A percentile compares a stretch with the other conserved stretches of the same genome.
These are phyloP conservation scores for Erebia palarica DNA, from an alignment of 2,888 invertebrate genomes.

Conservation along the genomic window DNA sequence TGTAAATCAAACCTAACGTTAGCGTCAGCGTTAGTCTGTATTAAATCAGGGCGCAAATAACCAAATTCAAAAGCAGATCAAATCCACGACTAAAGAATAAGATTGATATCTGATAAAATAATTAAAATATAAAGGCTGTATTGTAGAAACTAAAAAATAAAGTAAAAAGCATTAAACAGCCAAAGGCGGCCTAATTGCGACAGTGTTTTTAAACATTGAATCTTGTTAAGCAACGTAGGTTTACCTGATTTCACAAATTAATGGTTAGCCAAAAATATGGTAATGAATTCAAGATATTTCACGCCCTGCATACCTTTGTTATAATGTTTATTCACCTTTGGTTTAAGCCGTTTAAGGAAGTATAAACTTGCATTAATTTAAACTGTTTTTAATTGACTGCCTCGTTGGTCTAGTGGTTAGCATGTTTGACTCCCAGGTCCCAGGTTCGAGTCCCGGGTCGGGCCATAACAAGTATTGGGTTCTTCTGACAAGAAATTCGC, in stretches of 20 bases:
- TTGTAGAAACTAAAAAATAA: not conserved
- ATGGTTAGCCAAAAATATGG: not conserved
- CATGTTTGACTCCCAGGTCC: too few relatives aligned
- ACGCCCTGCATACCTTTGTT: not conserved
- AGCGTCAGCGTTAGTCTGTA: too few relatives aligned
- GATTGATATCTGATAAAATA: not conserved
- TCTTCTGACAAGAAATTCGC: too few relatives aligned
- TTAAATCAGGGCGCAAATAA: too few relatives aligned
- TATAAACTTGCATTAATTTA: too few relatives aligned
- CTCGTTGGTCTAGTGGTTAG: too few relatives aligned
- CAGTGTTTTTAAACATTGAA: conserved; percentile 9
- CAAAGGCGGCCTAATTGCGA: conserved; percentile 1
- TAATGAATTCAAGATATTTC: conserved; percentile 4
- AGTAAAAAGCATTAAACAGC: not conserved
- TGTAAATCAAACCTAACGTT: too few relatives aligned
- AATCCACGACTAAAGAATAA: conserved; percentile 2
- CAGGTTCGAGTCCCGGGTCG: too few relatives aligned
- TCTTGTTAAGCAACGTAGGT: conserved; percentile 12
- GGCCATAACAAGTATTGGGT: too few relatives aligned
- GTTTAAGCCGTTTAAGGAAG: not conserved
- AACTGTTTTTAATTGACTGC: too few relatives aligned
- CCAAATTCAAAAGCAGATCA: not conserved
- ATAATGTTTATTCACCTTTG: not conserved
- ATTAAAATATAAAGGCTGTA: conserved; percentile 4
- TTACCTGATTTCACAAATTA: conserved; percentile 16